Conservation (phyloP, 2,797 vertebrate genomes). For the Pipistrellus nathusii region DNA sequence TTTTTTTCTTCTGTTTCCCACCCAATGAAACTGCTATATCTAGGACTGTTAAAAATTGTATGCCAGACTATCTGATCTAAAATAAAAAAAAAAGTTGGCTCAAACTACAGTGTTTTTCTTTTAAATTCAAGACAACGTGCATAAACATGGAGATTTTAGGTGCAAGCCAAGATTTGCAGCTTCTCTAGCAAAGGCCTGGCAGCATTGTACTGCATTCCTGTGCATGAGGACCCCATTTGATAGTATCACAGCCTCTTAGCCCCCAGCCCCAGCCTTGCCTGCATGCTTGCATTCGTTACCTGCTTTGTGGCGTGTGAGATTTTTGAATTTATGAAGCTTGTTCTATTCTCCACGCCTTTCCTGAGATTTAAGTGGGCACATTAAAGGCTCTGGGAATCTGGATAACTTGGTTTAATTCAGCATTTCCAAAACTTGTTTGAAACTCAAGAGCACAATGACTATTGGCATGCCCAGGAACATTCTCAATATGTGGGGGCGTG, state of each 20-base stretch:
- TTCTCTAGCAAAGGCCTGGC: background rate
- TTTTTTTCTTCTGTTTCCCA: background rate
- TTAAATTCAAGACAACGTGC: background rate
- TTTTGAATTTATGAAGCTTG: background rate
- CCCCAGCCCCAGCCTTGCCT: background rate
- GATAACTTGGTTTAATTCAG: background rate
- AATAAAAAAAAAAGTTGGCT: background rate
- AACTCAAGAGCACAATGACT: background rate
- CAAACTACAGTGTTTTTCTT: background rate
- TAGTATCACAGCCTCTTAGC: background rate
- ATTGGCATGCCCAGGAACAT: background rate
- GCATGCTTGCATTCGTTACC: no score
- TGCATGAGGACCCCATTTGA: background rate
- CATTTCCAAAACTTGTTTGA: background rate
- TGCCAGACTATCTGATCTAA: background rate
- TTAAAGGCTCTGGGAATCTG: background rate
- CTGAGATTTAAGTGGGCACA: background rate
- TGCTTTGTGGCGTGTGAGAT: background rate
- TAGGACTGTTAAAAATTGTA: background rate
- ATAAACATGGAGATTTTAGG: background rate
- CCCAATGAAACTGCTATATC: background rate
- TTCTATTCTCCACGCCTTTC: background rate
- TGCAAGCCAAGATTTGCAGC: background rate
- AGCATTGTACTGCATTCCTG: background rate
- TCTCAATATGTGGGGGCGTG: background rate